These are phyloP conservation scores for Balaeniceps rex DNA, from an alignment of 2,113 vertebrate genomes.

Conservation along the genomic window DNA sequence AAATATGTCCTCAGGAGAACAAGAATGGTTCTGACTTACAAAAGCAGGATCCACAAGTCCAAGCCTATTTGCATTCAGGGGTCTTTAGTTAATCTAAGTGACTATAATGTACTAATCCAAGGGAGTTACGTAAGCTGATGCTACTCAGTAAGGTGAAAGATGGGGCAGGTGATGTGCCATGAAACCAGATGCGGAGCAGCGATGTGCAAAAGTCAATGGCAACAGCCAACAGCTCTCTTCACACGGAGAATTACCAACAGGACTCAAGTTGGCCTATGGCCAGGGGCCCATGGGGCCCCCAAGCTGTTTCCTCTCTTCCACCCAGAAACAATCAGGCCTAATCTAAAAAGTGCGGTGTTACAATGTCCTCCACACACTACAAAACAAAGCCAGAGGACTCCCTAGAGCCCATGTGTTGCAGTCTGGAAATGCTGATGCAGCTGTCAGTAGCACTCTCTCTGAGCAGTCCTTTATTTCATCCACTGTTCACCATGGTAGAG, in stretches of 20 bases:
- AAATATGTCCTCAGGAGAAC: not conserved
- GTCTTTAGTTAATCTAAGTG: not conserved
- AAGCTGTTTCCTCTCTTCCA: not conserved
- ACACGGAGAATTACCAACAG: not conserved
- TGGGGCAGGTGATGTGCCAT: not conserved
- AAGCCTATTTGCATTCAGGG: not conserved
- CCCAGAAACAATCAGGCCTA: not conserved
- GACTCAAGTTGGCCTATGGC: not conserved
- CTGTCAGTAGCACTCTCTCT: not conserved
- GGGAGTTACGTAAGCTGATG: not conserved
- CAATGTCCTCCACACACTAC: not conserved
- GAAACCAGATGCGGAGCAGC: not conserved
- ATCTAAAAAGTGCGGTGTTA: not conserved
- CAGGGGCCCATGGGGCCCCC: not conserved
- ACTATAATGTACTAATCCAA: not conserved
- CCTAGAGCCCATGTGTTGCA: not conserved
- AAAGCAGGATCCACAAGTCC: not conserved
- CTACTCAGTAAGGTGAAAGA: not conserved
- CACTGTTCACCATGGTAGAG: accelerated
- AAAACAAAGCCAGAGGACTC: not conserved
- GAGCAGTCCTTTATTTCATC: not conserved
- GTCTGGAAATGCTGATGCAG: not conserved
- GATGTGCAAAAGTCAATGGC: not conserved
- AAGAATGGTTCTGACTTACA: not conserved
- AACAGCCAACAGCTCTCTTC: not conserved